Percentiles rank a stretch among this genome's conserved stretches.
Evolutionary conservation across 2,888 invertebrate genomes (phyloP).

Genomic region (Thera britannica): DNA sequence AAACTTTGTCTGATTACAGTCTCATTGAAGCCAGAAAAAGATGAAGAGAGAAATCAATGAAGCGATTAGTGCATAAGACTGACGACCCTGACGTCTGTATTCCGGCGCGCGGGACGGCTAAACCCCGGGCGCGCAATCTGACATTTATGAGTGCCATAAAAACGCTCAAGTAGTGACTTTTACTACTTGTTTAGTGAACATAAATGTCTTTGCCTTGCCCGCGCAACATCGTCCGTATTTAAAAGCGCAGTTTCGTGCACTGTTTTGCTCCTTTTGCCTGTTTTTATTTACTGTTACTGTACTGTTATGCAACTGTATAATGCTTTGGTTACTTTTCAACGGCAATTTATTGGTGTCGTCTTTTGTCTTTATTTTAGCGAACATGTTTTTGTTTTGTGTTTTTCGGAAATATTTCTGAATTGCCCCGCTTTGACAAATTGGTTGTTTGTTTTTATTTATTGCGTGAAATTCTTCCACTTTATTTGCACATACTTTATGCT

Average conservation of each 20-base stretch:
- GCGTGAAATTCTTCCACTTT: conserved; percentile 29
- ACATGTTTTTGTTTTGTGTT: conserved; percentile 72
- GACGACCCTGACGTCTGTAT: conserved; percentile 47
- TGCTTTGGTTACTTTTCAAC: conserved; percentile 82
- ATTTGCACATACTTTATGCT: conserved; percentile 21
- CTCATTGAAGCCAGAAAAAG: conserved; percentile 49
- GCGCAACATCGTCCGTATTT: conserved; percentile 83
- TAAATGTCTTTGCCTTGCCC: conserved; percentile 85
- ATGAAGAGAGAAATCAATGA: conserved; percentile 75
- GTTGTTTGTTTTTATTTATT: conserved; percentile 35
- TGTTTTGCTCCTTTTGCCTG: conserved; percentile 78
- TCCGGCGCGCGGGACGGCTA: conserved; percentile 67
- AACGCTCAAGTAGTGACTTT: conserved; percentile 86
- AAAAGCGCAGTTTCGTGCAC: conserved; percentile 83
- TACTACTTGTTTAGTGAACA: conserved; percentile 86
- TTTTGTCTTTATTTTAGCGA: conserved; percentile 81
- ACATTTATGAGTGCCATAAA: conserved; percentile 86
- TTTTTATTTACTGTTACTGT: conserved; percentile 84
- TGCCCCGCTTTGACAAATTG: conserved; percentile 53
- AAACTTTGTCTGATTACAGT: neutral
- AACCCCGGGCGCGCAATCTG: conserved; percentile 82
- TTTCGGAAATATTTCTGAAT: conserved; percentile 55
- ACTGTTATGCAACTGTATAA: conserved; percentile 84
- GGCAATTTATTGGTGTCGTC: conserved; percentile 76
- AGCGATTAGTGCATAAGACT: conserved; percentile 43